A percentile compares a stretch with the other conserved stretches of the same genome.
Evolutionary conservation across 2,888 invertebrate genomes (phyloP).

Genomic region (Thyatira batis): DNA sequence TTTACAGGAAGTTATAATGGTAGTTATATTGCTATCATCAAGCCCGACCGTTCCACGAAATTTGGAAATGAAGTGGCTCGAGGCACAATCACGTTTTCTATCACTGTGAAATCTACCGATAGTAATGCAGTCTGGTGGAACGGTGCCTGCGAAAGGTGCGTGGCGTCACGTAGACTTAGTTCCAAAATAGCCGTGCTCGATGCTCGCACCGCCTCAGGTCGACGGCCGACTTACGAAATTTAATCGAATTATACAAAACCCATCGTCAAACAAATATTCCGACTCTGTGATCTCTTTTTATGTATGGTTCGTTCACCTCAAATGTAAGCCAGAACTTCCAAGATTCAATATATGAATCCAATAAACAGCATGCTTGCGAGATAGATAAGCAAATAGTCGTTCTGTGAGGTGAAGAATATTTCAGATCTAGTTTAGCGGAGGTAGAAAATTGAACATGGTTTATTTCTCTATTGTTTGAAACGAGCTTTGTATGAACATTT

Average conservation of each 20-base stretch:
- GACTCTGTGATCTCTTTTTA: conserved; percentile 39
- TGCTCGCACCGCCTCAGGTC: conserved; percentile 49
- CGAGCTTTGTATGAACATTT: conserved; percentile 52
- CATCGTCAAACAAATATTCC: conserved; percentile 50
- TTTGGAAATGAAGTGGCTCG: conserved; percentile 55
- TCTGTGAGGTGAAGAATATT: conserved; percentile 39
- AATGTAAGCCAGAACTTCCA: conserved; percentile 9
- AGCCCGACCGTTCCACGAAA: conserved; percentile 53
- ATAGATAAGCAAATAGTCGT: conserved; percentile 41
- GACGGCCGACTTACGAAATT: conserved; percentile 62
- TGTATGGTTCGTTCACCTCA: conserved; percentile 41
- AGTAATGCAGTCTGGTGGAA: conserved; percentile 63
- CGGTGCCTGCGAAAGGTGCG: conserved; percentile 61
- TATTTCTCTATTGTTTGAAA: conserved; percentile 72
- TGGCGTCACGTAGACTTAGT: conserved; percentile 69
- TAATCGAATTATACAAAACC: conserved; percentile 65
- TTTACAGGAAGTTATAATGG: conserved; percentile 22
- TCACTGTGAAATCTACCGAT: conserved; percentile 68
- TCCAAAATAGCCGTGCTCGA: conserved; percentile 57
- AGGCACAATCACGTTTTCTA: conserved; percentile 69
- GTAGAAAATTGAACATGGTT: conserved; percentile 63
- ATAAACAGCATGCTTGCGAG: conserved; percentile 34
- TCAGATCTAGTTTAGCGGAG: conserved; percentile 47
- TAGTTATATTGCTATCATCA: conserved; percentile 32
- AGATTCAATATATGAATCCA: conserved; percentile 35